Percentiles rank a stretch among this genome's conserved stretches.
phyloP scores from a whole-genome alignment of 2,888 invertebrate species.

The Cephus pulcher region DNA sequence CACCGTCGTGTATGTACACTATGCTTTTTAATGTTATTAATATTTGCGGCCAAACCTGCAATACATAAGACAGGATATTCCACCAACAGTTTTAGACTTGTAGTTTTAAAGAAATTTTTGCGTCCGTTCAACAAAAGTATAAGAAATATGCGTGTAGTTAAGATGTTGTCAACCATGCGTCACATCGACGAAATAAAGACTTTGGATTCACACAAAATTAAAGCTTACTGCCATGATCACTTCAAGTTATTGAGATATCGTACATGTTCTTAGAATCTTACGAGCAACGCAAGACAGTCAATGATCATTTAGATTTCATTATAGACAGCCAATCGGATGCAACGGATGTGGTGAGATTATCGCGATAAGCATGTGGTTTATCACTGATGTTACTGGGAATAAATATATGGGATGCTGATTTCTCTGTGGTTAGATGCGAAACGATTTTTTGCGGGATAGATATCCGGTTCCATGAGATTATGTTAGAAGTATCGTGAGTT shows the following conservation, averaged over 20 bases:
- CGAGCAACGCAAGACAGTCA: neutral
- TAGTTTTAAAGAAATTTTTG: neutral
- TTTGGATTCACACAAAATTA: neutral
- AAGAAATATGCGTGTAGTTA: too few relatives aligned
- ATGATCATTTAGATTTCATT: too few relatives aligned
- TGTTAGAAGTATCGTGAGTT: neutral
- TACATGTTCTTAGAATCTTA: neutral
- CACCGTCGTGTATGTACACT: constrained; percentile 58
- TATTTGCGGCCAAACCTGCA: constrained; percentile 64
- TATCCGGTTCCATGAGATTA: neutral
- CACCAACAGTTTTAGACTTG: constrained; percentile 29
- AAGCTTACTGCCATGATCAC: neutral
- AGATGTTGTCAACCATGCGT: neutral
- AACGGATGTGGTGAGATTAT: neutral
- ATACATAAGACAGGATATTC: constrained; percentile 60
- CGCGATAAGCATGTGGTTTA: neutral
- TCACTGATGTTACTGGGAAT: neutral
- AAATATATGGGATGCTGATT: neutral
- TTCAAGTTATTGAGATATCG: neutral
- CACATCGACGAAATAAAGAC: neutral
- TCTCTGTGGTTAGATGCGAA: neutral
- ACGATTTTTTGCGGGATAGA: neutral
- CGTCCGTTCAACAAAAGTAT: neutral
- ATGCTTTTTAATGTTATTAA: constrained; percentile 57
- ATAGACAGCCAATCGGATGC: neutral